Evolutionary conservation across 2,888 invertebrate species (phyloP).

Genomic region (Mesochorus sp.): DNA sequence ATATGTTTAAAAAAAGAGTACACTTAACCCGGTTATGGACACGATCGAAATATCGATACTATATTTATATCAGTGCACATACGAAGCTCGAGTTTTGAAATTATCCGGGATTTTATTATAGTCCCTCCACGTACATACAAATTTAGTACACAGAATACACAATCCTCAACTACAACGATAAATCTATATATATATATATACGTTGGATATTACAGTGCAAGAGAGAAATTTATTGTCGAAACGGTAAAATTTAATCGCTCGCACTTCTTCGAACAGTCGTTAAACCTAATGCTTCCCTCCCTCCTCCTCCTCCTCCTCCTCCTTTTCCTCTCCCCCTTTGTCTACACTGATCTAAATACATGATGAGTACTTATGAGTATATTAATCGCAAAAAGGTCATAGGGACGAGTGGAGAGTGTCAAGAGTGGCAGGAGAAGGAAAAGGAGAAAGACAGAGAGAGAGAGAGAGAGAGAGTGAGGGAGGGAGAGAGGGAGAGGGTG

Average conservation of each 20-base stretch:
- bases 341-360: too few species aligned
- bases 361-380: too few species aligned
- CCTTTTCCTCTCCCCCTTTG: not conserved
- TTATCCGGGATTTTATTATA: conserved; percentile 16
- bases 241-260: conserved; percentile 45
- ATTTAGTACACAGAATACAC: too few species aligned
- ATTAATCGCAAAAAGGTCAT: too few species aligned
- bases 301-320: not conserved
- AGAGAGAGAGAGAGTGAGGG: not conserved
- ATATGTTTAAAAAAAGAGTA: conserved; percentile 16
- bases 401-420: too few species aligned
- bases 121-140: not conserved
- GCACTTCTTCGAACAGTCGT: not conserved
- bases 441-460: not conserved
- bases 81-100: conserved; percentile 20
- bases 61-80: too few species aligned
- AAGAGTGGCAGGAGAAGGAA: too few species aligned
- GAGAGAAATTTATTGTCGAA: conserved; percentile 37
- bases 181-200: too few species aligned
- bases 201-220: conserved; percentile 20
- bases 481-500: not conserved
- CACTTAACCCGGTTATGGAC: not conserved
- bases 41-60: not conserved
- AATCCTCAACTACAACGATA: not conserved
- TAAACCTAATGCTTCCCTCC: not conserved